Evolutionary conservation across 2,888 invertebrate genomes (phyloP), one percentile per base, ranked within the genome.

Genomic region (Pristionchus japonicus): DNA sequence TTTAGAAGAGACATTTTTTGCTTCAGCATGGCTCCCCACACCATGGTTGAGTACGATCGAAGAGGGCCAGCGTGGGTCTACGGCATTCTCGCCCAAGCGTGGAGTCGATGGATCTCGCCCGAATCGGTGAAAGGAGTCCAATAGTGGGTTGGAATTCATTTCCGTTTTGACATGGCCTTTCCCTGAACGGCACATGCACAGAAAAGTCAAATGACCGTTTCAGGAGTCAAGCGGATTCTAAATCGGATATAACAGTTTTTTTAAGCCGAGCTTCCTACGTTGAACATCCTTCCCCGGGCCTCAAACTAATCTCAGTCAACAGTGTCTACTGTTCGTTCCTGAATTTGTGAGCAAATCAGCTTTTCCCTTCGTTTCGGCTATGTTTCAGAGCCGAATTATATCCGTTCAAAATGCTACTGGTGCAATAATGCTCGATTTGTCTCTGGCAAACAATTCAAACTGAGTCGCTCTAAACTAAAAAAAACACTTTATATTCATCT

Each of bases 11-110:
- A n/a, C n/a, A n/a, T n/a, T n/a, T n/a, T n/a, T n/a, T n/a, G n/a
- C n/a, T n/a, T 47, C 61, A 92, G 91, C 87, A 95, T 95, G 92
- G 95, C 95, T 3, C 95, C 95, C 4, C 95, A 95, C 31, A 94
- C 93, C 87, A 94, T 92, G 90, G 90, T 90, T 13, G 90, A 92
- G 37, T 92, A 93, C 61, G 91, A 92, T 57, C 89, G 86, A 6
- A 88, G 91, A 52, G 92, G 92, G 11, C 92, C 98, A 90, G 96
- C 96, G 20, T 99, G 98, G 97, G 94, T 98, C 11, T 98, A 97
- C 93, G 95, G 96, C 80, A 95, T 96, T n/a, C 94, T 97, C 80
- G 96, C 96, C 23, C 95, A 96, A 27, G 95, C 96, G 93, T 98
- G 97, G 97, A 96, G 97, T 3, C 96, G 97, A 90, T 97, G 96